A percentile compares a stretch with the other conserved stretches of the same genome.
Evolutionary conservation across 2,797 vertebrate genomes (phyloP).

Genomic region (Sebastes vulpes): DNA sequence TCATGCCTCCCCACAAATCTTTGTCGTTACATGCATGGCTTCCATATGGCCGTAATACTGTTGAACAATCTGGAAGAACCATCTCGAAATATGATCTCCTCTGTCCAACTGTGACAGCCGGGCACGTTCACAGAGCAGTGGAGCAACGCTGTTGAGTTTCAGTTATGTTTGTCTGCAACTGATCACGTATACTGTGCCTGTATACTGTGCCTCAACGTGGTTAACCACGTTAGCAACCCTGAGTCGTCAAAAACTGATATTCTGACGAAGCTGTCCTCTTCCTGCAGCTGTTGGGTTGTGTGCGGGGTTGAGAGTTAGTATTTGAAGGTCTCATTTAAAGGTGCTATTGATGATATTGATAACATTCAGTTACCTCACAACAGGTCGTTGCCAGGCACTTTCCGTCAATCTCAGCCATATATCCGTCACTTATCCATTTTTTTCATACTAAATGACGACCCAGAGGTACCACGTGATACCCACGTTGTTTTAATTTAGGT

Average conservation of each 20-base stretch:
- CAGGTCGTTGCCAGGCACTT: too few relatives aligned
- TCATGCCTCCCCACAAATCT: constrained; percentile 8
- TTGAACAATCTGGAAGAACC: constrained; percentile 38
- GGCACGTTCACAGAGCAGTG: not conserved
- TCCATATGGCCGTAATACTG: constrained; percentile 28
- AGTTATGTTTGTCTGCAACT: not conserved
- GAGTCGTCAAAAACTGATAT: not conserved
- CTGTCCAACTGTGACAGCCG: constrained; percentile 21
- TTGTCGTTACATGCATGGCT: not conserved
- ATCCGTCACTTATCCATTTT: not conserved
- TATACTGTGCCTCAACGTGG: not conserved
- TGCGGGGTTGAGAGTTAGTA: not conserved
- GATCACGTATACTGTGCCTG: not conserved
- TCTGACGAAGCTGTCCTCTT: not conserved
- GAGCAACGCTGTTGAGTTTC: not conserved
- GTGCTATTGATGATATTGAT: not conserved
- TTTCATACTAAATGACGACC: not conserved
- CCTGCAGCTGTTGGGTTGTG: too few relatives aligned
- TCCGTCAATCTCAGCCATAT: not conserved
- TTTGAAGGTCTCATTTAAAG: not conserved
- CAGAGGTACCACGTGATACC: not conserved
- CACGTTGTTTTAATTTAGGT: fast-evolving
- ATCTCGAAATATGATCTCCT: constrained; percentile 18
- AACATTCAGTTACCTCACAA: not conserved
- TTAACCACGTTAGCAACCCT: not conserved